These are phyloP conservation scores for Anagrus nilaparvatae DNA, from an alignment of 1,140 invertebrate genomes.

Conservation along the genomic window DNA sequence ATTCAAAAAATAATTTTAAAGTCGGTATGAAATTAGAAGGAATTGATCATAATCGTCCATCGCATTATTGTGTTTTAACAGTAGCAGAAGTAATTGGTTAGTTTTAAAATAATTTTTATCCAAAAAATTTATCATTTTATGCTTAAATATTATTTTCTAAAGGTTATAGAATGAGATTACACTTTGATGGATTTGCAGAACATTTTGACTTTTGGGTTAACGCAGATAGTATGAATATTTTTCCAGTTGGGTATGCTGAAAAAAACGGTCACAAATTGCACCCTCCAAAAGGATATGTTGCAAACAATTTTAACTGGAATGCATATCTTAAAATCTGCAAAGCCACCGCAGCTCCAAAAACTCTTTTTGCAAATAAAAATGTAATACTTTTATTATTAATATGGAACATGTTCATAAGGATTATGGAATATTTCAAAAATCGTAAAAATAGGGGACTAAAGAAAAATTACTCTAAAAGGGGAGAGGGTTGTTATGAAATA, in stretches of 20 bases:
- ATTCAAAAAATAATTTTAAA: slow-evolving; percentile 59
- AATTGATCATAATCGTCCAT: slow-evolving; percentile 84
- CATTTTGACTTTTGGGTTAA: slow-evolving; percentile 92
- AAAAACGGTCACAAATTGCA: slow-evolving; percentile 62
- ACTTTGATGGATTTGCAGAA: slow-evolving; percentile 85
- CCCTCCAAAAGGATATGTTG: slow-evolving; percentile 59
- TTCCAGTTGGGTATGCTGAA: slow-evolving; percentile 85
- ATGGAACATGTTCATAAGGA: neutral
- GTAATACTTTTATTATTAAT: slow-evolving; percentile 33
- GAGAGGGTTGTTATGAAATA: slow-evolving; percentile 1
- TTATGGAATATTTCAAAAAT: neutral
- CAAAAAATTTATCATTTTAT: neutral
- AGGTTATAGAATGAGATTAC: slow-evolving; percentile 73
- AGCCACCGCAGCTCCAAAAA: slow-evolving; percentile 65
- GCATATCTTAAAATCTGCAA: slow-evolving; percentile 69
- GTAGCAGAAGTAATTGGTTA: slow-evolving; percentile 63
- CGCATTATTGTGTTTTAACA: slow-evolving; percentile 76
- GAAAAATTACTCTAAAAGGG: neutral
- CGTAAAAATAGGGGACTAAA: no score
- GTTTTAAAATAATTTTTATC: slow-evolving; percentile 2
- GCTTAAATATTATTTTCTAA: slow-evolving; percentile 13
- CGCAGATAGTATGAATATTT: slow-evolving; percentile 80
- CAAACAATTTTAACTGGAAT: slow-evolving; percentile 66
- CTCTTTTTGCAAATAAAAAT: slow-evolving; percentile 58
- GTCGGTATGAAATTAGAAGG: slow-evolving; percentile 88